phyloP scores from a whole-genome alignment of 2,113 vertebrate genomes.

The Cavia aperea region DNA sequence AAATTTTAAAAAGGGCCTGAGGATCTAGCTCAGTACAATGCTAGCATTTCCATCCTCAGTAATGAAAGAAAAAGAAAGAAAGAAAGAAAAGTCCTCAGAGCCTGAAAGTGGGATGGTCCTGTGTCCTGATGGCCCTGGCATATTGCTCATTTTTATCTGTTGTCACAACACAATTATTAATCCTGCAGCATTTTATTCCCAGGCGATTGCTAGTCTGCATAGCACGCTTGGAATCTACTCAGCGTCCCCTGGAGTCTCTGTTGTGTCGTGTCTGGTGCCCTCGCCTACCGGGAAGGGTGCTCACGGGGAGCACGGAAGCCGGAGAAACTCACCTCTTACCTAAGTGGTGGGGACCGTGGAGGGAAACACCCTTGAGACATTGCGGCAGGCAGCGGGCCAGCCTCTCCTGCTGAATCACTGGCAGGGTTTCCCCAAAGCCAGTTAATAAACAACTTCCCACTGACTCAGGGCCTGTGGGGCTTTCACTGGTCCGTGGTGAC shows the following conservation, averaged over 20 bases:
- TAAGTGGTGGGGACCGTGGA: not conserved
- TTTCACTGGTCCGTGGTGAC: not conserved
- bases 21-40: not conserved
- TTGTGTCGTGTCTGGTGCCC: not conserved
- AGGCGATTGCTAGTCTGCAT: not conserved
- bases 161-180: not conserved
- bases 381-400: slow-evolving; percentile 1
- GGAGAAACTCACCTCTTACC: slow-evolving; percentile 28
- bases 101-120: not conserved
- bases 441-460: slow-evolving; percentile 47
- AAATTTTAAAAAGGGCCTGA: not conserved
- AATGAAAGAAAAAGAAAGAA: not conserved
- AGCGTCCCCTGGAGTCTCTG: not conserved
- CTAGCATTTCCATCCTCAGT: not conserved
- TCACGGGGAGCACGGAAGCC: not conserved
- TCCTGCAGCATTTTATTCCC: not conserved
- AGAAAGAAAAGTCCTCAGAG: not conserved
- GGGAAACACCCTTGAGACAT: slow-evolving; percentile 6
- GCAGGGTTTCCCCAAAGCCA: slow-evolving; percentile 46
- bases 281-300: not conserved
- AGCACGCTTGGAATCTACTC: not conserved
- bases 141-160: not conserved
- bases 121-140: not conserved
- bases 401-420: slow-evolving; percentile 44
- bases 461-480: slow-evolving; percentile 44